A percentile compares a stretch with the other conserved stretches of the same genome.
Conservation (phyloP, 30 jellyfish, hydroid and myxozoan species). For the Aurelia aurita region DNA sequence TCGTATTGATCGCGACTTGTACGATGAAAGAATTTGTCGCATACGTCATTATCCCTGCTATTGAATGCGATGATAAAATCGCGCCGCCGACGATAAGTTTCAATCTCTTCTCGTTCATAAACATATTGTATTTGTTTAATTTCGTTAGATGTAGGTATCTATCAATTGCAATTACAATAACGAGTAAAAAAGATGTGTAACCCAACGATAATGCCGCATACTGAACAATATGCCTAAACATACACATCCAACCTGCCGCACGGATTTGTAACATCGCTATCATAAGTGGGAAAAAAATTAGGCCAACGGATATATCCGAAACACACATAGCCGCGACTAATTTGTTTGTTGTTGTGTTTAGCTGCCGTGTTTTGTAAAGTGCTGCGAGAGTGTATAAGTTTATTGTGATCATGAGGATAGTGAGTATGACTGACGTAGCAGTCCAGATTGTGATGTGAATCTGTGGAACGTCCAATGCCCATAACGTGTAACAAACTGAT, state of each 20-base stretch:
- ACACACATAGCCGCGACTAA: conserved; percentile 15
- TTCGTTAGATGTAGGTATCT: conserved; percentile 38
- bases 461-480: conserved; percentile 12
- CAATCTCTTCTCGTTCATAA: conserved; percentile 21
- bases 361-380: conserved; percentile 18
- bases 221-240: background rate
- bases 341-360: conserved; percentile 31
- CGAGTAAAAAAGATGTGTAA: conserved; percentile 27
- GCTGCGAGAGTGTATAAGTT: conserved; percentile 15
- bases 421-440: background rate
- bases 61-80: background rate
- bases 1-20: background rate
- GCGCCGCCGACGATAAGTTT: background rate
- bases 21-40: background rate
- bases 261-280: background rate
- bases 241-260: background rate
- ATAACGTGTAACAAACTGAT: conserved; percentile 18
- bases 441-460: background rate
- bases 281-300: conserved; percentile 14
- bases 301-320: conserved; percentile 28
- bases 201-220: conserved; percentile 22
- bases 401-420: conserved; percentile 5
- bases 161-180: conserved; percentile 27
- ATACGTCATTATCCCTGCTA: background rate
- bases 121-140: conserved; percentile 29